Evolutionary conservation across 2,113 vertebrate species (phyloP).

Genomic region (Eubucco bourcierii): DNA sequence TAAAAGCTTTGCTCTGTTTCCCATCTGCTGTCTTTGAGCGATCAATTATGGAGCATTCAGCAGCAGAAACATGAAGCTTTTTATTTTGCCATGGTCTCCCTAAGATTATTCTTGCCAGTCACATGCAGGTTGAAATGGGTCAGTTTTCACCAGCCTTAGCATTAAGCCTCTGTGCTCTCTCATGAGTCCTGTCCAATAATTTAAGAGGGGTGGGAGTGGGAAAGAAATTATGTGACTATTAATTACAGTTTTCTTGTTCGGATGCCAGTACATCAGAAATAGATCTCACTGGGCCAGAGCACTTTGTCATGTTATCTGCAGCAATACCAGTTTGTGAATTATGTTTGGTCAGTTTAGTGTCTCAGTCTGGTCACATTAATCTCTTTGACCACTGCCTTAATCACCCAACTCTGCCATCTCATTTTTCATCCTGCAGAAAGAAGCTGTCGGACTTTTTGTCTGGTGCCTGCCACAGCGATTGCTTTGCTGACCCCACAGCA

Average conservation of each 20-base stretch:
- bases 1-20: slow-evolving; percentile 31
- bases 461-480: not conserved
- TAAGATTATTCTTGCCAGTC: slow-evolving; percentile 7
- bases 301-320: not conserved
- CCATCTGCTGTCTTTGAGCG: slow-evolving; percentile 49
- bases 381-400: slow-evolving; percentile 32
- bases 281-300: not conserved
- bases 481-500: not conserved
- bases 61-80: not conserved
- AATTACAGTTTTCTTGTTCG: slow-evolving; percentile 12
- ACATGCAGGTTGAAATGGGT: not conserved
- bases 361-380: slow-evolving; percentile 19
- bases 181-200: not conserved
- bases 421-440: slow-evolving; percentile 34
- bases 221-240: slow-evolving; percentile 26
- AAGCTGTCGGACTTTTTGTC: not conserved
- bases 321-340: not conserved
- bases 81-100: slow-evolving; percentile 5
- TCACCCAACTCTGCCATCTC: not conserved
- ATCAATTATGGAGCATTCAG: slow-evolving; percentile 36
- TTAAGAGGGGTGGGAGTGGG: not conserved
- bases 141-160: not conserved
- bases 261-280: slow-evolving; percentile 25
- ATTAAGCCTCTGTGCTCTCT: not conserved
- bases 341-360: not conserved